Evolutionary conservation across 2,888 invertebrate species (phyloP).

Genomic region (Eristalis tenax): DNA sequence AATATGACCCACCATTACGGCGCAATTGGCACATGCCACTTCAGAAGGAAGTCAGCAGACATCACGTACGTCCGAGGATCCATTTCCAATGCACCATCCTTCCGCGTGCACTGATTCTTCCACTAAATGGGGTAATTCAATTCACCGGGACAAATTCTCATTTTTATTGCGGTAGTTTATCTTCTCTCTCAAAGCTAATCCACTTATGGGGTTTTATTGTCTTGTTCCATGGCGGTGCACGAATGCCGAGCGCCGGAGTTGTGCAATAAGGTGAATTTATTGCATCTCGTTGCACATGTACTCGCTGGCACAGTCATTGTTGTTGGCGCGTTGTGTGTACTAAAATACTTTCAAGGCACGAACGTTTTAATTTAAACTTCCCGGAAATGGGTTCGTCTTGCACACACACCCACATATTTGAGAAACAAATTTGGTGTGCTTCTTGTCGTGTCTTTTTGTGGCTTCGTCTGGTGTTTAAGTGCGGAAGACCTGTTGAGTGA

Average conservation of each 20-base stretch:
- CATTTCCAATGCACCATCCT: slow-evolving; percentile 16
- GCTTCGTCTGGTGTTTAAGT: background rate
- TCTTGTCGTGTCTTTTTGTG: background rate
- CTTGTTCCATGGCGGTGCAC: slow-evolving; percentile 25
- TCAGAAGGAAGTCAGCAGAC: background rate
- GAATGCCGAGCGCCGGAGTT: slow-evolving; percentile 13
- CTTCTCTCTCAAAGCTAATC: slow-evolving; percentile 44
- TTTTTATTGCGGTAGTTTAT: slow-evolving; percentile 66
- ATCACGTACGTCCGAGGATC: slow-evolving; percentile 2
- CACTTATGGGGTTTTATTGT: slow-evolving; percentile 62
- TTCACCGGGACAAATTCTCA: slow-evolving; percentile 59
- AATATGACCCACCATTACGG: slow-evolving; percentile 18
- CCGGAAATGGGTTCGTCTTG: background rate
- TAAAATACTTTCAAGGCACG: background rate
- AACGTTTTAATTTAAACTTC: background rate
- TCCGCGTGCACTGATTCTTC: slow-evolving; percentile 28
- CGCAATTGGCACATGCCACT: background rate
- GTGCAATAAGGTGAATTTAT: slow-evolving; percentile 62
- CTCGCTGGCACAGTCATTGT: slow-evolving; percentile 34
- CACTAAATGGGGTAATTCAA: slow-evolving; percentile 56
- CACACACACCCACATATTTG: background rate
- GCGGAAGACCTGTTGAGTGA: background rate
- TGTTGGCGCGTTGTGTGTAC: background rate
- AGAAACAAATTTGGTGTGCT: background rate
- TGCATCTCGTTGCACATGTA: slow-evolving; percentile 57